Evolutionary conservation across 2,797 vertebrate species (phyloP).

Genomic region (Poecilia picta): DNA sequence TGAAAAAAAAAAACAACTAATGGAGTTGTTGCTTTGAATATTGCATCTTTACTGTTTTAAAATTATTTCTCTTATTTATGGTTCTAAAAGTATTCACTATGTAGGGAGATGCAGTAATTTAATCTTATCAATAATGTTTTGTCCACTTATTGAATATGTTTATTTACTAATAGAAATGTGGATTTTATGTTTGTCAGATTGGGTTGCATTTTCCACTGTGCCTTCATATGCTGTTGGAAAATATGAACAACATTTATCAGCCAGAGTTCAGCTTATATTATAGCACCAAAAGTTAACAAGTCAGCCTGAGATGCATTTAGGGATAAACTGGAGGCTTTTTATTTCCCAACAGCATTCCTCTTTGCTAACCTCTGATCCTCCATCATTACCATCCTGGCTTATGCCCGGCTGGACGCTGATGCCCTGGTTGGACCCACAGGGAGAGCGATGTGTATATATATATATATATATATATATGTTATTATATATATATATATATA

Average conservation of each 20-base stretch:
- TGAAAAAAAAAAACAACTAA: not conserved
- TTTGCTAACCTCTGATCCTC: not conserved
- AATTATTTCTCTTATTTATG: not conserved
- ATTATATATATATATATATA: not conserved
- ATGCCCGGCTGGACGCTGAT: not conserved
- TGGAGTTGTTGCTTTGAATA: not conserved
- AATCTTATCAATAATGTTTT: not conserved
- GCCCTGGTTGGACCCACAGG: not conserved
- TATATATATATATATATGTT: too few relatives aligned
- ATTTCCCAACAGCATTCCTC: not conserved
- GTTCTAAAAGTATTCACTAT: not conserved
- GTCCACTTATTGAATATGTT: not conserved
- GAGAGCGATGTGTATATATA: not conserved
- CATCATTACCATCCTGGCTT: not conserved
- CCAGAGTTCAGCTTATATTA: not conserved
- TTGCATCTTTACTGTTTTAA: not conserved
- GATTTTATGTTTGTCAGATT: not conserved
- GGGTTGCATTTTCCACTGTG: not conserved
- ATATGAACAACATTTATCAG: slow-evolving; percentile 1
- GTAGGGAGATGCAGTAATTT: not conserved
- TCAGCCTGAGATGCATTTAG: not conserved
- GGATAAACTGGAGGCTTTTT: not conserved
- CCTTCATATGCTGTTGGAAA: not conserved
- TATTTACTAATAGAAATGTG: not conserved
- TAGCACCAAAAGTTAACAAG: not conserved